These are phyloP conservation scores for Dolichoris vasculosae DNA, from an alignment of 1,140 invertebrate genomes.

Conservation along the genomic window DNA sequence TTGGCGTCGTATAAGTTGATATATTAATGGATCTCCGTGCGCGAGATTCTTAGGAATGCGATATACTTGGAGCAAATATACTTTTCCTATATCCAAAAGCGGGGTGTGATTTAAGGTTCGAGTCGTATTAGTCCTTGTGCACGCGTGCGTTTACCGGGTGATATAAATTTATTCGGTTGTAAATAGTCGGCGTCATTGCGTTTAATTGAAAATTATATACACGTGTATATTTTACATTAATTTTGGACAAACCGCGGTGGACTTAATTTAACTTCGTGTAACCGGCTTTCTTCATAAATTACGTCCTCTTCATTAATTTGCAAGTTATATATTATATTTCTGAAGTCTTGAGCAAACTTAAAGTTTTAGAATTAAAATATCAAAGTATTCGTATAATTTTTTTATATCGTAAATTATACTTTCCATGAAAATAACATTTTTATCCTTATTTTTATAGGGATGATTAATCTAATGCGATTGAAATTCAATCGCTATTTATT, in stretches of 20 bases:
- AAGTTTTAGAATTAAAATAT: neutral
- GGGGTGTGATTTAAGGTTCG: neutral
- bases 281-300: neutral
- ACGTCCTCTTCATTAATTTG: neutral
- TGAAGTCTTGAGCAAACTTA: neutral
- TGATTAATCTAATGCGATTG: too few species aligned
- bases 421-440: too few species aligned
- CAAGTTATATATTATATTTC: neutral
- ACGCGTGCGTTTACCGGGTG: neutral
- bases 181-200: neutral
- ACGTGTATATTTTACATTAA: neutral
- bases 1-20: neutral
- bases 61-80: neutral
- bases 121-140: neutral
- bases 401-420: too few species aligned
- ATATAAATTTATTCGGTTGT: constrained; percentile 14
- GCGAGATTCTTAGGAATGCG: neutral
- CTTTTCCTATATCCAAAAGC: neutral
- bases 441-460: too few species aligned
- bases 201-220: constrained; percentile 25
- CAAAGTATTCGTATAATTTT: neutral
- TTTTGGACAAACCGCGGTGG: neutral
- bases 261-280: neutral
- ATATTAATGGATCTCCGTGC: neutral
- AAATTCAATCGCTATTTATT: too few species aligned